Evolutionary conservation across 2,888 invertebrate genomes (phyloP).

Genomic region (Blastobasis lacticolella): DNA sequence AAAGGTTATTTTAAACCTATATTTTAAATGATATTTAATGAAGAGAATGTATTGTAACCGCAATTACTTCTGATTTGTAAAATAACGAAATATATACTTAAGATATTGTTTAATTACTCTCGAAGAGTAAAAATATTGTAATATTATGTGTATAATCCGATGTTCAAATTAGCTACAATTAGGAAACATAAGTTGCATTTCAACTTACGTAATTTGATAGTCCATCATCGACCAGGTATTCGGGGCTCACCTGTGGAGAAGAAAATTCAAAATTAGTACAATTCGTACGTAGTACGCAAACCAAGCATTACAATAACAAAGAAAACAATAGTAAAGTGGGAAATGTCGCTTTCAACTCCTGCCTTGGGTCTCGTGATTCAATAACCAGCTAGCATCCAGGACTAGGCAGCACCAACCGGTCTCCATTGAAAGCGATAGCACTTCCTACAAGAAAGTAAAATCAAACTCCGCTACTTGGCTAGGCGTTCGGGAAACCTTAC

Average conservation of each 20-base stretch:
- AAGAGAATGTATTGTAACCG: too few relatives aligned
- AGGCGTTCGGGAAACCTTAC: conserved; percentile 50
- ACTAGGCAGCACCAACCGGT: conserved; percentile 42
- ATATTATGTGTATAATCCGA: too few relatives aligned
- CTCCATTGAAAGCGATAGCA: conserved; percentile 68
- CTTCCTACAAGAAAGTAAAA: conserved; percentile 73
- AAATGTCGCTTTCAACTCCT: conserved; percentile 16
- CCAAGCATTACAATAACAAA: neutral
- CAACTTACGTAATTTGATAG: conserved; percentile 23
- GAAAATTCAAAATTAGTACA: conserved; percentile 5
- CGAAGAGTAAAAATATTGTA: too few relatives aligned
- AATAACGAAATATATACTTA: too few relatives aligned
- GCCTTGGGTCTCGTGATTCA: conserved; percentile 17
- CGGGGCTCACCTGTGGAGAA: conserved; percentile 53
- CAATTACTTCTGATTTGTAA: too few relatives aligned
- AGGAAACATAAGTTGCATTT: conserved; percentile 7
- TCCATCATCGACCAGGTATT: conserved; percentile 35
- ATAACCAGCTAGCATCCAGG: neutral
- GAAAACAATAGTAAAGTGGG: neutral
- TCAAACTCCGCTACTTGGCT: conserved; percentile 33
- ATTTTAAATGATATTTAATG: too few relatives aligned
- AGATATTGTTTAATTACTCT: too few relatives aligned
- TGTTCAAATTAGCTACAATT: too few relatives aligned
- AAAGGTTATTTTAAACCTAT: neutral
- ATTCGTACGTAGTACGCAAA: conserved; percentile 1